phyloP scores from a whole-genome alignment of 2,888 invertebrate genomes.

The Plutella xylostella region DNA sequence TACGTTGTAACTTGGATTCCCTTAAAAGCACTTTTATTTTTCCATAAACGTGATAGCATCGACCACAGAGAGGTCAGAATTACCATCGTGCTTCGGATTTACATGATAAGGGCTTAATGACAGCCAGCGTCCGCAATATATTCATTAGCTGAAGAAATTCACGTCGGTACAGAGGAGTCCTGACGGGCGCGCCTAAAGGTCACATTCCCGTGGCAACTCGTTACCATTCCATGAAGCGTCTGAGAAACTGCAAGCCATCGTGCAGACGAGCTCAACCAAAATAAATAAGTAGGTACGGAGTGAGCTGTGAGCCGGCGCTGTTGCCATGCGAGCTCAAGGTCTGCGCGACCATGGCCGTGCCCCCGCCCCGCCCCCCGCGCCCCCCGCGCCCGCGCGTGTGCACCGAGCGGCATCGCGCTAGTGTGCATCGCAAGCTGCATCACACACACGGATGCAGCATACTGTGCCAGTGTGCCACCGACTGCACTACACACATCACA shows the following conservation, averaged over 20 bases:
- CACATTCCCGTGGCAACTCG: conserved; percentile 26
- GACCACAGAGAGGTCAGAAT: too few relatives aligned
- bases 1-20: too few relatives aligned
- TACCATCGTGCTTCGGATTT: too few relatives aligned
- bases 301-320: conserved; percentile 32
- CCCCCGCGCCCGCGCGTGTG: conserved; percentile 36
- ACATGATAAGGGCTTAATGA: too few relatives aligned
- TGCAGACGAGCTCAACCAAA: conserved; percentile 56
- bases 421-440: conserved; percentile 36
- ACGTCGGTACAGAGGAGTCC: too few relatives aligned
- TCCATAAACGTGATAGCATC: too few relatives aligned
- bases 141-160: too few relatives aligned
- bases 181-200: conserved; percentile 23
- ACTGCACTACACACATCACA: conserved; percentile 17
- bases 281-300: conserved; percentile 37
- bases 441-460: conserved; percentile 12
- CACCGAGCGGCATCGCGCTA: conserved; percentile 22
- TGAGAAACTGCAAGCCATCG: conserved; percentile 48
- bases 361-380: conserved; percentile 16
- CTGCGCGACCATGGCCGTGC: conserved; percentile 51
- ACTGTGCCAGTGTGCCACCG: background rate
- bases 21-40: too few relatives aligned
- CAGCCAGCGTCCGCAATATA: too few relatives aligned
- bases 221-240: conserved; percentile 48
- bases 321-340: conserved; percentile 66